A percentile compares a stretch with the other conserved stretches of the same genome.
Conservation (phyloP, 2,797 vertebrate species). For the Pogoniulus pusillus region DNA sequence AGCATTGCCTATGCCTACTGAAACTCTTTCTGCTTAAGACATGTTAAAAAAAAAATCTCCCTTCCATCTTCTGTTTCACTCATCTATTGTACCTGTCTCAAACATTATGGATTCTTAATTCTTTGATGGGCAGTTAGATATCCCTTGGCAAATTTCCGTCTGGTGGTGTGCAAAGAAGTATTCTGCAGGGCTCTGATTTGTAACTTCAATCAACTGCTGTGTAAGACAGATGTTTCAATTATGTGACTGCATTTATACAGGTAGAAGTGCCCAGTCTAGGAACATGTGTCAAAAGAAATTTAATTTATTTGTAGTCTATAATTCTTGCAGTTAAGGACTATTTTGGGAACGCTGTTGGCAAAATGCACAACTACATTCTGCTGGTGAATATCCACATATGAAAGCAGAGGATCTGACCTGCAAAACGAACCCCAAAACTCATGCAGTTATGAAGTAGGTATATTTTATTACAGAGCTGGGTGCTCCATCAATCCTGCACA, state of each 20-base stretch:
- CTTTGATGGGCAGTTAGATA: not conserved
- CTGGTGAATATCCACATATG: not conserved
- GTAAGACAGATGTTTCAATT: not conserved
- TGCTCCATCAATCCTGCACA: too few species aligned
- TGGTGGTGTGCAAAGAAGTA: not conserved
- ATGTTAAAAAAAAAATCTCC: not conserved
- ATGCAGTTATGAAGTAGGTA: too few species aligned
- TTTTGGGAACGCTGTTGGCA: not conserved
- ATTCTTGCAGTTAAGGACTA: not conserved
- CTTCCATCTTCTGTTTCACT: not conserved
- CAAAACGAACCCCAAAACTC: too few species aligned
- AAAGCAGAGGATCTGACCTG: not conserved
- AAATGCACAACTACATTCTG: not conserved
- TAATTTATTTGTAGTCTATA: not conserved
- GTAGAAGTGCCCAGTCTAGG: not conserved
- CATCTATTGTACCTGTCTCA: not conserved
- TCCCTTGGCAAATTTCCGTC: not conserved
- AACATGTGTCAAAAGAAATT: not conserved
- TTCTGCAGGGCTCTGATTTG: not conserved
- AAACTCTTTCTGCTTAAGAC: not conserved
- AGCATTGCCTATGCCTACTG: not conserved
- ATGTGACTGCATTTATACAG: not conserved
- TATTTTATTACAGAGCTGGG: too few species aligned
- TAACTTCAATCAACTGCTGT: not conserved
- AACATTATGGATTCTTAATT: not conserved